Evolutionary conservation across 2,797 vertebrate species (phyloP).

Genomic region (Nyctibius grandis): DNA sequence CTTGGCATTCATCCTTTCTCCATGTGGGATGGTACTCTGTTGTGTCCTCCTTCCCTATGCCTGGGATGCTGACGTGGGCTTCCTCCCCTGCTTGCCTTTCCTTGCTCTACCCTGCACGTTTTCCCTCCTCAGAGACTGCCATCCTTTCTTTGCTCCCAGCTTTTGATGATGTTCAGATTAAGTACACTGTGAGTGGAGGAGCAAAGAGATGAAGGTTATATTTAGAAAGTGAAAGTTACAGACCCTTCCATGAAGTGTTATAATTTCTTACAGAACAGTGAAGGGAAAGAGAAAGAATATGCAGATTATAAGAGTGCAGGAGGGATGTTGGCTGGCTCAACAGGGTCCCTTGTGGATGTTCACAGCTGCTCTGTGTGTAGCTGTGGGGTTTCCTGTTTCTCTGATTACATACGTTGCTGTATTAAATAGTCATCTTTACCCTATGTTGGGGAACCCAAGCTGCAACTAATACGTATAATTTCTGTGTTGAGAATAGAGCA

Average conservation of each 20-base stretch:
- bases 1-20: neutral
- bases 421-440: neutral
- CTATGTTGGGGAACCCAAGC: neutral
- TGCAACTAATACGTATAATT: neutral
- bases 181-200: neutral
- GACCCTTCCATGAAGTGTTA: neutral
- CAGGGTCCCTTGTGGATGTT: neutral
- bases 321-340: neutral
- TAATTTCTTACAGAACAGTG: neutral
- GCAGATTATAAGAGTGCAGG: neutral
- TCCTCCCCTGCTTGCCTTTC: neutral
- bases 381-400: neutral
- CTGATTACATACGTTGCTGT: neutral
- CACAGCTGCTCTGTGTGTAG: neutral
- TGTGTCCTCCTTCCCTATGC: neutral
- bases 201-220: neutral
- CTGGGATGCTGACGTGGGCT: neutral
- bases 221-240: neutral
- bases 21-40: neutral
- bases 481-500: neutral
- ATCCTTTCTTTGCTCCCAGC: neutral
- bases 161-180: neutral
- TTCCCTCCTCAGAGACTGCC: neutral
- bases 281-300: neutral
- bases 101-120: neutral